Percentiles rank a stretch among this genome's conserved stretches.
Evolutionary conservation across 2,888 invertebrate genomes (phyloP).

Genomic region (Ecdyonurus torrentis): DNA sequence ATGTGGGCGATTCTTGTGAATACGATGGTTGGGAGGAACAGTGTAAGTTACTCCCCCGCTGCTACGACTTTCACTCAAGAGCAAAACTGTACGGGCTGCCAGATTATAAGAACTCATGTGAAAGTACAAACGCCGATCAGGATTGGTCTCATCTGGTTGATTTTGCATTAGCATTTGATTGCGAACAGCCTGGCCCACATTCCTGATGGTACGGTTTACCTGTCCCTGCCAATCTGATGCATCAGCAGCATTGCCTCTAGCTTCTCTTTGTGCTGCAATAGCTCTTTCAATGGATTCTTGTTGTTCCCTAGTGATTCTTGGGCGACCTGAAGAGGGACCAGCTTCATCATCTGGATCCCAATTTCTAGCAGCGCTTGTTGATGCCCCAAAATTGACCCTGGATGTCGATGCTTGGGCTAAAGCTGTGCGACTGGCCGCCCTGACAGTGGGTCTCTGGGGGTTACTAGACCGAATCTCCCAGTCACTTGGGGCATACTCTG

Average conservation of each 20-base stretch:
- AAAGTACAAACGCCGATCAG: background rate
- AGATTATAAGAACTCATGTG: background rate
- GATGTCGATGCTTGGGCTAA: no score
- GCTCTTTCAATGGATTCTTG: no score
- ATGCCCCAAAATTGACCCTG: background rate
- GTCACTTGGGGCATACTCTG: no score
- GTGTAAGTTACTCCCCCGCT: background rate
- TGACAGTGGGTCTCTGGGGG: no score
- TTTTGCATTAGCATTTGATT: background rate
- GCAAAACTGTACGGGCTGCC: background rate
- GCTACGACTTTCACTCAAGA: background rate
- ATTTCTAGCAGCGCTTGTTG: background rate
- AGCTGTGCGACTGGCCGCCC: no score
- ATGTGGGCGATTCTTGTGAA: conserved; percentile 54
- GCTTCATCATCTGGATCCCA: background rate
- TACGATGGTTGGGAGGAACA: conserved; percentile 17
- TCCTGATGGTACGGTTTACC: background rate
- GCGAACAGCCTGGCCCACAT: background rate
- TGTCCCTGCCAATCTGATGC: background rate
- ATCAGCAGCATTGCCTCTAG: background rate
- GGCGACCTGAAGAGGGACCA: background rate
- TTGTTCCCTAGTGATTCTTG: no score
- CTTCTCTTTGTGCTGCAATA: no score
- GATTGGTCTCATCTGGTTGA: background rate
- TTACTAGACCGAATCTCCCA: no score